phyloP scores from a whole-genome alignment of 2,888 invertebrate genomes.

The Scaptomyza parva region DNA sequence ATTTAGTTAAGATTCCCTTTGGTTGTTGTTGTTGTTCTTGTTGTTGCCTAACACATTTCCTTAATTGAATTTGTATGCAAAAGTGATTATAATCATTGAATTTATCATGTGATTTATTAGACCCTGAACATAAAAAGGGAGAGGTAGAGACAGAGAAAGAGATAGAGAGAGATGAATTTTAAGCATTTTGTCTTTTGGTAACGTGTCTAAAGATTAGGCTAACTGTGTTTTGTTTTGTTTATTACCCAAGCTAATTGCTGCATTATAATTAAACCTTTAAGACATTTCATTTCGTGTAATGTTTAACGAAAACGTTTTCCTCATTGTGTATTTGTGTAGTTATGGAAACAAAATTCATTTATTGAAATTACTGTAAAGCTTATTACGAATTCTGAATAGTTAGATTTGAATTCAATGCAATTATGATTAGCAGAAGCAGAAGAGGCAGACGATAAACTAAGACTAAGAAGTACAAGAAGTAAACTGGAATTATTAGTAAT shows the following conservation, averaged over 20 bases:
- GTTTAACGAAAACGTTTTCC: no score
- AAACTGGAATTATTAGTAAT: no score
- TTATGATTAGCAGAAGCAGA: no score
- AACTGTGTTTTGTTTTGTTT: not conserved
- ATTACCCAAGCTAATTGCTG: slow-evolving; percentile 17
- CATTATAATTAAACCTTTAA: slow-evolving; percentile 9
- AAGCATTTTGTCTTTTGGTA: not conserved
- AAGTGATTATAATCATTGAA: slow-evolving; percentile 64
- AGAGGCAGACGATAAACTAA: no score
- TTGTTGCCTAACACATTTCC: slow-evolving; percentile 56
- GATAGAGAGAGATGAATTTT: not conserved
- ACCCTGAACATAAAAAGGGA: not conserved
- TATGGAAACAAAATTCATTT: not conserved
- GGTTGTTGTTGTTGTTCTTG: slow-evolving; percentile 2
- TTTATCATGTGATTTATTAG: slow-evolving; percentile 67
- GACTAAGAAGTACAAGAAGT: no score
- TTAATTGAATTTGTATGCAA: slow-evolving; percentile 66
- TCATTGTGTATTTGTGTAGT: no score
- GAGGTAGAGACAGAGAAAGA: not conserved
- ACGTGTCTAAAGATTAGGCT: no score
- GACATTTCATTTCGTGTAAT: no score
- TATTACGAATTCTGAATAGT: no score
- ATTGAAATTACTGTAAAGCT: no score
- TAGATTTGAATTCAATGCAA: no score
- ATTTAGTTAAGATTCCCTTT: slow-evolving; percentile 26